These are phyloP conservation scores for Lepisosteus oculatus DNA, from an alignment of 2,113 vertebrate species.

Conservation along the genomic window DNA sequence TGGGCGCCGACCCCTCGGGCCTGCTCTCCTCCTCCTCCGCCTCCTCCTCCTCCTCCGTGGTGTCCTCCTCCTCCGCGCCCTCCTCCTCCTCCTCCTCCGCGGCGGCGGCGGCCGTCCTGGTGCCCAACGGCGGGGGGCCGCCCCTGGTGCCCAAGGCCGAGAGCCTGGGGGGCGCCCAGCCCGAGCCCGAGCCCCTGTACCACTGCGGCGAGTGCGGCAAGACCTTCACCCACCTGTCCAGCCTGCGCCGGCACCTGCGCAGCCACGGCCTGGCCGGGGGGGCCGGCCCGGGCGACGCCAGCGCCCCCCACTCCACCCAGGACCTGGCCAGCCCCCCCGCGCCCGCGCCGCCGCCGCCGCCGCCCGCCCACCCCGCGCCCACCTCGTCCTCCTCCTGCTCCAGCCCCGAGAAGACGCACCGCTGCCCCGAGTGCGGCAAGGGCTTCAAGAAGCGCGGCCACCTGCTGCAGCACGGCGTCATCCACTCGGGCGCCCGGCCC, in stretches of 20 bases:
- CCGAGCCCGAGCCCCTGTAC: slow-evolving; percentile 60
- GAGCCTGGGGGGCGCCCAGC: background rate
- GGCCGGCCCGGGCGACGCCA: slow-evolving; percentile 62
- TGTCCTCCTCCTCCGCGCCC: slow-evolving; percentile 69
- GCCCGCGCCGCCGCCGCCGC: slow-evolving; percentile 22
- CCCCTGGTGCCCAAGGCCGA: slow-evolving; percentile 18
- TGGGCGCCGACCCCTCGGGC: slow-evolving; percentile 53
- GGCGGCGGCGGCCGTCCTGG: slow-evolving; percentile 62
- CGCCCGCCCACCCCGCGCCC: slow-evolving; percentile 32
- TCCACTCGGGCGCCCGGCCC: slow-evolving; percentile 87
- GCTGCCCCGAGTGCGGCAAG: slow-evolving; percentile 87
- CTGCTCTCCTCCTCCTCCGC: slow-evolving; percentile 52
- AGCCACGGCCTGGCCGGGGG: slow-evolving; percentile 73
- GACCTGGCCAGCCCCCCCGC: slow-evolving; percentile 43
- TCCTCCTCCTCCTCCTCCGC: slow-evolving; percentile 68
- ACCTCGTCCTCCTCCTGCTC: slow-evolving; percentile 54
- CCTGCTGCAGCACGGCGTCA: slow-evolving; percentile 90
- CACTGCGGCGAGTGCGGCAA: slow-evolving; percentile 72
- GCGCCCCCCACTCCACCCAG: slow-evolving; percentile 70
- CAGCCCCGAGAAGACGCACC: slow-evolving; percentile 72
- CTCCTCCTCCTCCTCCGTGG: slow-evolving; percentile 67
- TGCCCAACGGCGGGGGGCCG: slow-evolving; percentile 36
- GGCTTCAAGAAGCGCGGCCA: slow-evolving; percentile 90
- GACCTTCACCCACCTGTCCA: slow-evolving; percentile 74
- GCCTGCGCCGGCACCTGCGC: slow-evolving; percentile 72